Evolutionary conservation across 2,888 invertebrate genomes (phyloP).

Genomic region (Achlya flavicornis): DNA sequence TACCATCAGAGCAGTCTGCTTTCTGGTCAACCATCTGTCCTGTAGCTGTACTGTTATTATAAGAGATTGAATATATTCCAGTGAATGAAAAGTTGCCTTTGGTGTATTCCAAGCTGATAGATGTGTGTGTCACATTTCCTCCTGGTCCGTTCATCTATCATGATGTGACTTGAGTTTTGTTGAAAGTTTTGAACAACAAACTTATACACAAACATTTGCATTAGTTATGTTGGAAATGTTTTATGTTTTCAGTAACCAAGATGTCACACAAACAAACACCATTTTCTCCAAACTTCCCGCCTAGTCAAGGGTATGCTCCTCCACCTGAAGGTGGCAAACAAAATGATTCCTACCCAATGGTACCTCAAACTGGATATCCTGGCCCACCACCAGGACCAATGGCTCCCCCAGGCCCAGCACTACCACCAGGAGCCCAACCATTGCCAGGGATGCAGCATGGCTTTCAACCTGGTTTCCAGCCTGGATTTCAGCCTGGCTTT

Average conservation of each 20-base stretch:
- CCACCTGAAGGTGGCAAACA: slow-evolving; percentile 59
- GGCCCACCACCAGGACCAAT: slow-evolving; percentile 48
- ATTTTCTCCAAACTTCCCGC: slow-evolving; percentile 76
- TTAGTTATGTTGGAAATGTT: not conserved
- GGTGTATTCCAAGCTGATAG: too few relatives aligned
- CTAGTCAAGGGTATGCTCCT: slow-evolving; percentile 69
- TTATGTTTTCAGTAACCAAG: slow-evolving; percentile 34
- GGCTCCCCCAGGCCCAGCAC: slow-evolving; percentile 41
- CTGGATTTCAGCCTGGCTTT: slow-evolving; percentile 58
- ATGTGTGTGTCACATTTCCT: too few relatives aligned
- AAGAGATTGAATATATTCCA: too few relatives aligned
- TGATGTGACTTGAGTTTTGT: too few relatives aligned
- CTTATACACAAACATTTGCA: too few relatives aligned
- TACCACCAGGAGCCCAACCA: slow-evolving; percentile 68
- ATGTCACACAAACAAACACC: slow-evolving; percentile 76
- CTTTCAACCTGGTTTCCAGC: slow-evolving; percentile 64
- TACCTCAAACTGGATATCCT: slow-evolving; percentile 63
- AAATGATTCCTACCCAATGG: slow-evolving; percentile 60
- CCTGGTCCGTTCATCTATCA: too few relatives aligned
- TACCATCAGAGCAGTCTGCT: too few relatives aligned
- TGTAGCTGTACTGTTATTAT: too few relatives aligned
- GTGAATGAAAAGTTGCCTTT: too few relatives aligned
- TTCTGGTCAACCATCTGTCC: too few relatives aligned
- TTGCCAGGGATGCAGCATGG: slow-evolving; percentile 71
- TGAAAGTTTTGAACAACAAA: too few relatives aligned